Evolutionary conservation across 1,140 invertebrate genomes (phyloP), one percentile per base, ranked within the genome.

Genomic region (Lineus longissimus): DNA sequence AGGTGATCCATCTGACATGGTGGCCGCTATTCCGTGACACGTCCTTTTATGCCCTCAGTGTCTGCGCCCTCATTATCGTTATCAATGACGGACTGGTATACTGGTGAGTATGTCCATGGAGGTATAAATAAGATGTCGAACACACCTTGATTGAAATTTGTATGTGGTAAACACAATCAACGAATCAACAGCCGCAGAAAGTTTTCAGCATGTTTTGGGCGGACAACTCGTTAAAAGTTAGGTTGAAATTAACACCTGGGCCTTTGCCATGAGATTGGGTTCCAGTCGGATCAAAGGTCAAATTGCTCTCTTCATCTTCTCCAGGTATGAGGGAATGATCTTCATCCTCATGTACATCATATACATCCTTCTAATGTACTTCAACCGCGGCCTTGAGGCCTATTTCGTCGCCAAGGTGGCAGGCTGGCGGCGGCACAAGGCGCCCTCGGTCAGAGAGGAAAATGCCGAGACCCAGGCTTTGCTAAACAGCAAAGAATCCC

Each of bases 21-120:
- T 95, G 91, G 90, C 92, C 94, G 6, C 84, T 96, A 66, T 92
- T 91, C 31, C 85, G 94, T 73, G 94, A 97, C 75, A 93, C 91
- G 70, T 79, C 93, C 4, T 91, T 91, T 36, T 97, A 96, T 74
- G 89, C 90, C 1, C 84, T 94, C 11, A 91, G 93, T 13, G 92
- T 97, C 13, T 86, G 91, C 27, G 88, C 93, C 65, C 86, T 96
- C 25, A 93, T 95, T 69, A 87, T 90, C 73, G 89, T 93, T 58
- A 90, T 96, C 76, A 86, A 90, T 63, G 92, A 96, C 79, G 90
- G 91, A 72, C 84, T 87, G 29, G 72, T 78, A 0, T 25, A 72
- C 11, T 78, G 76, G 76, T 76, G 62, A 66, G 72, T 74, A 19
- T 57, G n/a, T n/a, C n/a, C n/a, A n/a, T n/a, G n/a, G n/a, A n/a